Evolutionary conservation across 2,113 vertebrate species (phyloP).

Genomic region (Sciurus niger): DNA sequence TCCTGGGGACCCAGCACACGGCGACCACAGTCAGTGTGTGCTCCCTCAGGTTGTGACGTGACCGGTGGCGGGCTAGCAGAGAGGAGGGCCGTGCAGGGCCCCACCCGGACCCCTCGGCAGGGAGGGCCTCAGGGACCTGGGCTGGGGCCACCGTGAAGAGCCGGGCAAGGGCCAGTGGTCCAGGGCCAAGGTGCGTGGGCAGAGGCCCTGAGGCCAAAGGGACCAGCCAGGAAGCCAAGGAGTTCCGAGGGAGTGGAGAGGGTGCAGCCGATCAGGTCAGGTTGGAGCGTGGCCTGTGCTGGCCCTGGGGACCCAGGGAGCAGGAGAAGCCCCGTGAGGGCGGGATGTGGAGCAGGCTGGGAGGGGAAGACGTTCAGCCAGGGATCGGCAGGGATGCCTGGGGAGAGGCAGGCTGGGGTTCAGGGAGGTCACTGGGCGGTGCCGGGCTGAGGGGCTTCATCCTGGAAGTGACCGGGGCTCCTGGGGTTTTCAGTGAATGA

Average conservation of each 20-base stretch:
- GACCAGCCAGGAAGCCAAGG: background rate
- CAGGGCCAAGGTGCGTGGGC: background rate
- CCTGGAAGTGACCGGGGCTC: background rate
- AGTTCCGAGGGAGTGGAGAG: background rate
- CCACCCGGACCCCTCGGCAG: too few species aligned
- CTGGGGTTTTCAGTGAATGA: background rate
- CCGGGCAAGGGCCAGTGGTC: background rate
- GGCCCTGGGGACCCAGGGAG: background rate
- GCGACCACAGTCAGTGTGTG: fast-evolving
- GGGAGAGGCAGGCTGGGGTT: background rate
- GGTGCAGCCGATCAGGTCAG: background rate
- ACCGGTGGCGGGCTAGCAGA: background rate
- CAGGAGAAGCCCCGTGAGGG: background rate
- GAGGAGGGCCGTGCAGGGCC: too few species aligned
- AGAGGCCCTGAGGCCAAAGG: background rate
- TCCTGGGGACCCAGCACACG: background rate
- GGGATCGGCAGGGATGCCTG: background rate
- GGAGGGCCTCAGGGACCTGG: background rate
- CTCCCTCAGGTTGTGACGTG: too few species aligned
- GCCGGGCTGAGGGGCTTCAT: background rate
- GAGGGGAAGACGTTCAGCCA: background rate
- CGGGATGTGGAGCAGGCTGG: too few species aligned
- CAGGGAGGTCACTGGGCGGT: background rate
- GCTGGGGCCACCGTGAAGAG: background rate
- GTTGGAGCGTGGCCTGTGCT: background rate